Evolutionary conservation across 53 echinoderm and acorn worm genomes (phyloP).

Genomic region (Luidia sarsii): DNA sequence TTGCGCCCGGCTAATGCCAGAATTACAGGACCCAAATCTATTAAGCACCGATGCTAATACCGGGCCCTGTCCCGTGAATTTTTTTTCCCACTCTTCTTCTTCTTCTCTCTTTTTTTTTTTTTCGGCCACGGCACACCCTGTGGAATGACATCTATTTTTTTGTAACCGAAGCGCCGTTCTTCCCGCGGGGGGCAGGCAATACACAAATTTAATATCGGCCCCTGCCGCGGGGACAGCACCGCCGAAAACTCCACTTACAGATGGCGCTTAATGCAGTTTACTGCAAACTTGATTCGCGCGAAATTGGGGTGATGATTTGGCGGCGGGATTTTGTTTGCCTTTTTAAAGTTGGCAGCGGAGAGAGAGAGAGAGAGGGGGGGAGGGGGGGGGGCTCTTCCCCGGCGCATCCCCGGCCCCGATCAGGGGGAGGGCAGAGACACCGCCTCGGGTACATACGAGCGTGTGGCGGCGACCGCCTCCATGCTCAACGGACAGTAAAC

Average conservation of each 20-base stretch:
- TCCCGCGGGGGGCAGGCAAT: slow-evolving; percentile 25
- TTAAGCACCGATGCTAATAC: slow-evolving; percentile 49
- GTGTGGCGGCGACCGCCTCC: neutral
- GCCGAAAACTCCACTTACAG: slow-evolving; percentile 48
- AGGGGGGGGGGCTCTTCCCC: slow-evolving; percentile 14
- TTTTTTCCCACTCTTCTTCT: neutral
- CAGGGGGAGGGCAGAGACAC: slow-evolving; percentile 5
- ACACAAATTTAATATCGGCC: slow-evolving; percentile 56
- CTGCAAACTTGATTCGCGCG: slow-evolving; percentile 54
- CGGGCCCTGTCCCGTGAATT: neutral
- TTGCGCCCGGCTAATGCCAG: slow-evolving; percentile 43
- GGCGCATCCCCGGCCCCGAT: slow-evolving; percentile 20
- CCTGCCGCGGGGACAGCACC: slow-evolving; percentile 16
- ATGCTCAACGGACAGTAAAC: slow-evolving; percentile 19
- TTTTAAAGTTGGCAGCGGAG: slow-evolving; percentile 6
- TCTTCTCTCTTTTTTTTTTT: slow-evolving; percentile 2
- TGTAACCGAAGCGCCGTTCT: slow-evolving; percentile 40
- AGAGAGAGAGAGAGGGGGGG: slow-evolving; percentile 7
- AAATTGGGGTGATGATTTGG: slow-evolving; percentile 58
- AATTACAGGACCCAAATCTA: slow-evolving; percentile 48
- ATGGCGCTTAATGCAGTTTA: slow-evolving; percentile 55
- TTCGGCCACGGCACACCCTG: neutral
- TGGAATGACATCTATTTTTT: slow-evolving; percentile 54
- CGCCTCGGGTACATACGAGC: neutral
- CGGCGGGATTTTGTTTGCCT: slow-evolving; percentile 47